A percentile compares a stretch with the other conserved stretches of the same genome.
phyloP scores from a whole-genome alignment of 2,113 vertebrate species.

The Anarhynchus alexandrinus region DNA sequence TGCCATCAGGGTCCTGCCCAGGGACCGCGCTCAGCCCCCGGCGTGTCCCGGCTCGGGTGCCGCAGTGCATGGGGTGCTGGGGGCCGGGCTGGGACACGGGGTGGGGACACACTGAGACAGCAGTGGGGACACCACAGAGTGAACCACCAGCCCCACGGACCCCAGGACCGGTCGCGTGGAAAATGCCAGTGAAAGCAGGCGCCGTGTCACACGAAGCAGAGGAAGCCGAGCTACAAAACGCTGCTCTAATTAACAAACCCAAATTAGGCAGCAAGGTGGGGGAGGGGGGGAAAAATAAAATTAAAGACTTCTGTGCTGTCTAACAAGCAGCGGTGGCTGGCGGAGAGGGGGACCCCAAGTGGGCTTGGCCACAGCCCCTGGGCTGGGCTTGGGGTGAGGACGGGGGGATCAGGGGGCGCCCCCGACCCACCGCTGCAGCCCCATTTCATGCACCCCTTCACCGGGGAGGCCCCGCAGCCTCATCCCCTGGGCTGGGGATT shows the following conservation, averaged over 20 bases:
- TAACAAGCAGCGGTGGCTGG: background rate
- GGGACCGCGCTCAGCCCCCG: background rate
- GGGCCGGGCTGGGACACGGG: background rate
- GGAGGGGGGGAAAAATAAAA: background rate
- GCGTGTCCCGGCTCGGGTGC: background rate
- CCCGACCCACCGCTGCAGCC: background rate
- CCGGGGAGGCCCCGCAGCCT: background rate
- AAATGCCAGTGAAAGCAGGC: background rate
- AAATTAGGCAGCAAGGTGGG: background rate
- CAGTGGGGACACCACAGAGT: background rate
- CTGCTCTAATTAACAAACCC: background rate
- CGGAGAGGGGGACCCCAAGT: background rate
- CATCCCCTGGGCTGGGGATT: background rate
- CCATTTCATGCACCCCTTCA: background rate
- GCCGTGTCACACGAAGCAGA: background rate
- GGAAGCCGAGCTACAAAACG: background rate
- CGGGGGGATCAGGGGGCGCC: fast-evolving
- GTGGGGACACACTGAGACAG: background rate
- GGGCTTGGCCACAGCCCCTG: background rate
- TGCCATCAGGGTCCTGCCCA: background rate
- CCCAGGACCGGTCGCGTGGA: fast-evolving
- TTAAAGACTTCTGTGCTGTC: background rate
- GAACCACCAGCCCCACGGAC: background rate
- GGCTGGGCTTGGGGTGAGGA: background rate
- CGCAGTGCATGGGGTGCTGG: fast-evolving